A percentile compares a stretch with the other conserved stretches of the same genome.
phyloP scores from a whole-genome alignment of 92 coral and sea anemone genomes.

The Porites cylindrica region DNA sequence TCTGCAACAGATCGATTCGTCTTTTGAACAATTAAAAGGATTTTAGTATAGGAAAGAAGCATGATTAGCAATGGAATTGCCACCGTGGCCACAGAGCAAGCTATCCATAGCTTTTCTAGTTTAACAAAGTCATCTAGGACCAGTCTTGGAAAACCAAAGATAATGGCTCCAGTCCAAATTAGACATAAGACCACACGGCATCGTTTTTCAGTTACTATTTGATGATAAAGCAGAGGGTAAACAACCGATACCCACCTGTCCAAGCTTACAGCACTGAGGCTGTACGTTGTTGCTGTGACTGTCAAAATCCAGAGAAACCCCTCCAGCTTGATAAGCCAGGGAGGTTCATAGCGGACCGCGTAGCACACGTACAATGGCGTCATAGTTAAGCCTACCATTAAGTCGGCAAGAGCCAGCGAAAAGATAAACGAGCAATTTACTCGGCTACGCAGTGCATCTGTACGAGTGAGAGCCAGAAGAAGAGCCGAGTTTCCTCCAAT shows the following conservation, averaged over 20 bases:
- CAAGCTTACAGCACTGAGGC: constrained; percentile 64
- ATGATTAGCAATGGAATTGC: constrained; percentile 60
- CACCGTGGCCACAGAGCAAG: constrained; percentile 58
- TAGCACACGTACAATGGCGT: constrained; percentile 51
- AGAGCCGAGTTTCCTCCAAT: constrained; percentile 62
- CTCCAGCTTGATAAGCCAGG: constrained; percentile 43
- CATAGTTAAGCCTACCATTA: constrained; percentile 60
- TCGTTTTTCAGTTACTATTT: constrained; percentile 61
- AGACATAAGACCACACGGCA: constrained; percentile 35
- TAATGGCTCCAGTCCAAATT: constrained; percentile 58
- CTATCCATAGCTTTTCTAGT: constrained; percentile 63
- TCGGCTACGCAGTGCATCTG: constrained; percentile 32
- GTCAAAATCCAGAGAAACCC: constrained; percentile 72
- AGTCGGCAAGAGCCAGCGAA: constrained; percentile 67
- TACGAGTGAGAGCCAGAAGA: constrained; percentile 42
- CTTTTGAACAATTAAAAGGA: constrained; percentile 42
- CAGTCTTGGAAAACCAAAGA: constrained; percentile 40
- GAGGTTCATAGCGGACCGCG: not conserved
- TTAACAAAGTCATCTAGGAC: constrained; percentile 32
- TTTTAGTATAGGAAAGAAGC: constrained; percentile 45
- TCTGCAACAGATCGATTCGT: constrained; percentile 48
- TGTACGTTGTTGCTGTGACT: constrained; percentile 68
- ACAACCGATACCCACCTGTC: constrained; percentile 66
- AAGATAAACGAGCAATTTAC: constrained; percentile 43
- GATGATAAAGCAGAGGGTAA: constrained; percentile 55